These are phyloP conservation scores for Falco naumanni DNA, from an alignment of 2,797 vertebrate genomes.

Conservation along the genomic window DNA sequence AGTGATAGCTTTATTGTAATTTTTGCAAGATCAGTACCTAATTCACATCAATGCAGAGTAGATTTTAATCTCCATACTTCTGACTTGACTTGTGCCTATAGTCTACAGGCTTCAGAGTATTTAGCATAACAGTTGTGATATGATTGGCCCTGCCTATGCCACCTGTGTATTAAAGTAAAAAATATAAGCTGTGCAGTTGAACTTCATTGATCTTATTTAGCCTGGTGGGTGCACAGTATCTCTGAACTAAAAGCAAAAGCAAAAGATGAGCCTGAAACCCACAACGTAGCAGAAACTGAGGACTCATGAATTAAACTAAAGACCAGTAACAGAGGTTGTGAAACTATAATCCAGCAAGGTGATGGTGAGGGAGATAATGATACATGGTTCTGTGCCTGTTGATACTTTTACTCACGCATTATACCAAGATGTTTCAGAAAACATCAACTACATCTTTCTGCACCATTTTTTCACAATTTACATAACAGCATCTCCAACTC, in stretches of 20 bases:
- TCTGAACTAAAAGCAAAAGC: neutral
- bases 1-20: neutral
- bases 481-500: neutral
- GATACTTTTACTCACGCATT: neutral
- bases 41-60: neutral
- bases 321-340: constrained; percentile 25
- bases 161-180: neutral
- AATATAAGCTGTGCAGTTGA: neutral
- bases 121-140: neutral
- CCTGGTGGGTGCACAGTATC: neutral
- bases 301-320: constrained; percentile 42
- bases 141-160: neutral
- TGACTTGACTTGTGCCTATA: neutral
- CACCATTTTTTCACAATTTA: neutral
- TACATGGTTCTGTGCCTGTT: neutral
- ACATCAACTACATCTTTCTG: neutral
- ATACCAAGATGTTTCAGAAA: constrained; percentile 14
- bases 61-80: neutral
- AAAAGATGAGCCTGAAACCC: constrained; percentile 36
- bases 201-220: neutral
- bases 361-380: neutral
- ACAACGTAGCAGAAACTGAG: neutral
- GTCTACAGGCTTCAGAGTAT: neutral
- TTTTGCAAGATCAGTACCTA: neutral
- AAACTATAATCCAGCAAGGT: constrained; percentile 22